Evolutionary conservation across 1,140 invertebrate genomes (phyloP).

Genomic region (Neodiprion virginianus): DNA sequence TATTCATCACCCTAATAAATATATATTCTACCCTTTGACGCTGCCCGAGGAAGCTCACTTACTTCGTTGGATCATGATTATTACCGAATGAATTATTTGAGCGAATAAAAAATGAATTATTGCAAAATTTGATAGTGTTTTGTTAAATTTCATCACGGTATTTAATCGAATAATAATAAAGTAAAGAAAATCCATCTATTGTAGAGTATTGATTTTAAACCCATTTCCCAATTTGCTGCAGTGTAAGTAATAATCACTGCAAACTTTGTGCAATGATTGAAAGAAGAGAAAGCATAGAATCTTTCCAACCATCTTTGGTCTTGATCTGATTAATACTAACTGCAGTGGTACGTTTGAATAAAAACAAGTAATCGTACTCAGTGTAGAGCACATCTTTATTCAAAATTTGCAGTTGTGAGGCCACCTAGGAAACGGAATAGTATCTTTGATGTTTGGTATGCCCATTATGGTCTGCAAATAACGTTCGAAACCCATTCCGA

Average conservation of each 20-base stretch:
- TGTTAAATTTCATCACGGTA: conserved; percentile 2
- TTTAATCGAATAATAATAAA: conserved; percentile 15
- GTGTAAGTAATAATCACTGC: too few relatives aligned
- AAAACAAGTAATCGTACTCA: too few relatives aligned
- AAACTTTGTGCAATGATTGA: too few relatives aligned
- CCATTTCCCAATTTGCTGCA: too few relatives aligned
- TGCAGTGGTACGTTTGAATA: too few relatives aligned
- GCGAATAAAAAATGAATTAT: conserved; percentile 11
- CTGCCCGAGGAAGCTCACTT: conserved; percentile 18
- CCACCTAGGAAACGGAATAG: conserved; percentile 93
- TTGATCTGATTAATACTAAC: too few relatives aligned
- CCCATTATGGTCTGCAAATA: conserved; percentile 83
- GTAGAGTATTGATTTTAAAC: background rate
- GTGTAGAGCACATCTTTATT: conserved; percentile 39
- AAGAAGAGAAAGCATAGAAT: too few relatives aligned
- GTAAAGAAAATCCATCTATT: conserved; percentile 8
- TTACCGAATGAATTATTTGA: conserved; percentile 2
- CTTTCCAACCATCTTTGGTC: too few relatives aligned
- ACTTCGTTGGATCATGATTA: conserved; percentile 5
- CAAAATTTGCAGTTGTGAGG: conserved; percentile 86
- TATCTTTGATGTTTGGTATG: conserved; percentile 90
- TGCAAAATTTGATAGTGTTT: background rate
- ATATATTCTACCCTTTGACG: conserved; percentile 35
- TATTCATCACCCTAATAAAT: conserved; percentile 36
- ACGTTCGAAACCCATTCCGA: conserved; percentile 95